Evolutionary conservation across 1,140 invertebrate species (phyloP).

Genomic region (Stegodyphus mimosarum): DNA sequence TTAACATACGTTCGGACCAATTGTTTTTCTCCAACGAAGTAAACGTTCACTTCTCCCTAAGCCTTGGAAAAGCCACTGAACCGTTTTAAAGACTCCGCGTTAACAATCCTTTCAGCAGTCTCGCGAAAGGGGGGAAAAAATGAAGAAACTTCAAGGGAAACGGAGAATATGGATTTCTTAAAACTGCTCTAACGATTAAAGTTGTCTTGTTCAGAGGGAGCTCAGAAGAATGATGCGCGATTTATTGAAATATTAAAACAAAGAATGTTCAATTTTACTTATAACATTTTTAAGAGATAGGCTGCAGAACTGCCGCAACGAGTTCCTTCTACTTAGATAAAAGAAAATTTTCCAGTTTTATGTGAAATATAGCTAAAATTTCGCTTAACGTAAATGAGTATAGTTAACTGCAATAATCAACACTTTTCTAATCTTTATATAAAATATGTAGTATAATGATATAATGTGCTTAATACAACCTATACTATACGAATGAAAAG

Average conservation of each 20-base stretch:
- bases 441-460: too few relatives aligned
- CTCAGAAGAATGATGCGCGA: constrained; percentile 7
- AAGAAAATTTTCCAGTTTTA: too few relatives aligned
- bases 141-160: neutral
- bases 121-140: neutral
- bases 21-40: constrained; percentile 52
- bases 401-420: too few relatives aligned
- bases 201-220: constrained; percentile 31
- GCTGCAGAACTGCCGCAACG: too few relatives aligned
- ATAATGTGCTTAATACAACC: too few relatives aligned
- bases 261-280: neutral
- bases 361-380: too few relatives aligned
- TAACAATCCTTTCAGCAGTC: neutral
- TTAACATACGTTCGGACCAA: constrained; percentile 57
- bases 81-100: constrained; percentile 34
- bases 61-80: constrained; percentile 36
- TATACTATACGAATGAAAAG: too few relatives aligned
- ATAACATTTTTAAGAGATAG: too few relatives aligned
- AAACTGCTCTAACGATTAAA: constrained; percentile 40
- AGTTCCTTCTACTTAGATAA: too few relatives aligned
- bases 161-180: constrained; percentile 32
- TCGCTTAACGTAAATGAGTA: too few relatives aligned
- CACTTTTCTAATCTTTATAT: too few relatives aligned
- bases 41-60: constrained; percentile 25
- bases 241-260: constrained; percentile 31